Percentiles rank a stretch among this genome's conserved stretches.
phyloP scores from a whole-genome alignment of 1,140 invertebrate genomes.

The Caenorhabditis remanei region DNA sequence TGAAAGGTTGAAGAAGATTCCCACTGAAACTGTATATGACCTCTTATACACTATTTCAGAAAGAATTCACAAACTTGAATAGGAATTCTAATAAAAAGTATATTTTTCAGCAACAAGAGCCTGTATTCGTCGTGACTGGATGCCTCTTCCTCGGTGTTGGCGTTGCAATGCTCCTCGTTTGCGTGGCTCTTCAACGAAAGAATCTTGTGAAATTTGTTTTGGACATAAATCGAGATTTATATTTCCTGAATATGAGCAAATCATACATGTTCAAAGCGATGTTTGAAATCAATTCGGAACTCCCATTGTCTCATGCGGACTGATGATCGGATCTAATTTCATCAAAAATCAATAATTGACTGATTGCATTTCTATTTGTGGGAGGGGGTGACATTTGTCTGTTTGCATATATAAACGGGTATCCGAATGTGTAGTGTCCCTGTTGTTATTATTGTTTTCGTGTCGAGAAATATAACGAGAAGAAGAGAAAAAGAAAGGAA shows the following conservation, averaged over 20 bases:
- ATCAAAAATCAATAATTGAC: slow-evolving; percentile 8
- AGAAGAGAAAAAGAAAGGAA: not conserved
- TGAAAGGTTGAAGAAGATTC: too few species aligned
- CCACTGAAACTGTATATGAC: not conserved
- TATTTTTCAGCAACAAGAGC: slow-evolving; percentile 60
- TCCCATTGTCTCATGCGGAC: slow-evolving; percentile 52
- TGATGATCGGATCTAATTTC: not conserved
- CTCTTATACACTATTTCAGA: slow-evolving; percentile 11
- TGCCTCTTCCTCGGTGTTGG: slow-evolving; percentile 65
- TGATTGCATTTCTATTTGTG: slow-evolving; percentile 43
- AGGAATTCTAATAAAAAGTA: not conserved
- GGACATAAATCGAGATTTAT: slow-evolving; percentile 64
- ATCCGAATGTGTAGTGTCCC: slow-evolving; percentile 2
- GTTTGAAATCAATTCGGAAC: slow-evolving; percentile 61
- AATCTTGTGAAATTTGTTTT: slow-evolving; percentile 66
- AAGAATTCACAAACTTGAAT: slow-evolving; percentile 4
- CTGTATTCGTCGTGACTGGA: slow-evolving; percentile 62
- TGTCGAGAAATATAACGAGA: not conserved
- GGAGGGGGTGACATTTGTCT: not conserved
- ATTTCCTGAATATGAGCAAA: slow-evolving; percentile 66
- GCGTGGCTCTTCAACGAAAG: slow-evolving; percentile 64
- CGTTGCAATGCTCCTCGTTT: slow-evolving; percentile 65
- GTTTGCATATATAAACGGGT: slow-evolving; percentile 49
- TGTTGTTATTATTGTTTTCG: slow-evolving; percentile 51
- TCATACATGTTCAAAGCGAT: slow-evolving; percentile 62